A percentile compares a stretch with the other conserved stretches of the same genome.
Conservation (phyloP, 1,140 invertebrate species). For the Coptotermes formosanus region DNA sequence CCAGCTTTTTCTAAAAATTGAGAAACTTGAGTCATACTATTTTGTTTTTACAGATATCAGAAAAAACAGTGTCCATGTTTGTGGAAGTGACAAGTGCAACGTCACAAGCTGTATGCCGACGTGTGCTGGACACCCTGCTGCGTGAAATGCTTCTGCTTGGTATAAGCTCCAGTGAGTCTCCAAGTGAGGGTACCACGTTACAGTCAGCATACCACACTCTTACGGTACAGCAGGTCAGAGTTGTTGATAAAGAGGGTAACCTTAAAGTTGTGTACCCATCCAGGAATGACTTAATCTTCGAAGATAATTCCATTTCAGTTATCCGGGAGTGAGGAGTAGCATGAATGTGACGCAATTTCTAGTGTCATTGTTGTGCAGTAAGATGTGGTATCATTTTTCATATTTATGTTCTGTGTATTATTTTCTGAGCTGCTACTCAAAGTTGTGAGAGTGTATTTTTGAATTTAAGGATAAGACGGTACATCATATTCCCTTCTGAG, state of each 20-base stretch:
- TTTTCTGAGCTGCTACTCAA: too few relatives aligned
- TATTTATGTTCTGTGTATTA: neutral
- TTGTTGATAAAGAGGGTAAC: constrained; percentile 66
- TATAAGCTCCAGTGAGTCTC: neutral
- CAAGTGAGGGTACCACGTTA: constrained; percentile 20
- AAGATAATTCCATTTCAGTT: constrained; percentile 47
- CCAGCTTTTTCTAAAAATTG: too few relatives aligned
- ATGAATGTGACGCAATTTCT: neutral
- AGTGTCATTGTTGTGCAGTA: neutral
- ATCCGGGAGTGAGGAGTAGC: constrained; percentile 42
- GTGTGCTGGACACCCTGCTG: constrained; percentile 21
- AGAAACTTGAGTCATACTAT: too few relatives aligned
- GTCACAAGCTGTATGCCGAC: constrained; percentile 63
- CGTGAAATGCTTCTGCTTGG: constrained; percentile 11
- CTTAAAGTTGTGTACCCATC: constrained; percentile 76
- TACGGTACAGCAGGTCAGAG: constrained; percentile 65
- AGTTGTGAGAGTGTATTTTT: too few relatives aligned
- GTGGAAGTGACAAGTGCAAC: constrained; percentile 74
- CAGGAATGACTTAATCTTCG: constrained; percentile 63
- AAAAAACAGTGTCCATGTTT: constrained; percentile 64
- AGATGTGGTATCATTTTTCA: neutral
- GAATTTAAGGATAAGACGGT: too few relatives aligned
- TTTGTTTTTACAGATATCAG: constrained; percentile 52
- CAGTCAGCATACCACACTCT: constrained; percentile 44
- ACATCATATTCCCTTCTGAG: too few relatives aligned